Evolutionary conservation across 2,888 invertebrate genomes (phyloP).

Genomic region (Corbicula japonica): DNA sequence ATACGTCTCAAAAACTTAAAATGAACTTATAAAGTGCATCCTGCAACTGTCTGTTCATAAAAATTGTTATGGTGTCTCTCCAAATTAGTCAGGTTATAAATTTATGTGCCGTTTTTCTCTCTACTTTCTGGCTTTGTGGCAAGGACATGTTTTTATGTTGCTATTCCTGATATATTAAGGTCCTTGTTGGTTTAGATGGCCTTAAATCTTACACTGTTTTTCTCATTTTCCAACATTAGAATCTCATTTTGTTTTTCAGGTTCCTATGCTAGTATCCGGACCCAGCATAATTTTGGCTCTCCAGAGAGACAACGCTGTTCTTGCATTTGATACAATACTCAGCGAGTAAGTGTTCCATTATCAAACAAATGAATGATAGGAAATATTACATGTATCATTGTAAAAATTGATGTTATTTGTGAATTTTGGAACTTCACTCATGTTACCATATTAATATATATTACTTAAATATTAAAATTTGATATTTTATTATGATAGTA

Average conservation of each 20-base stretch:
- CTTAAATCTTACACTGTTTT: no score
- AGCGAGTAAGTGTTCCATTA: conserved; percentile 73
- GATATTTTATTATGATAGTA: background rate
- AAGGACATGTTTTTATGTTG: no score
- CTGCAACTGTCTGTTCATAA: no score
- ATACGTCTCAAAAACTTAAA: background rate
- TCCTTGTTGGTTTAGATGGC: no score
- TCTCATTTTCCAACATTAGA: no score
- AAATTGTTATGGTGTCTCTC: no score
- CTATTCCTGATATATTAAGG: no score
- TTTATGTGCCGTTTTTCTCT: no score
- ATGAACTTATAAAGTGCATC: no score
- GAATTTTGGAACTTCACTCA: background rate
- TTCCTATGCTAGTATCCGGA: conserved; percentile 77
- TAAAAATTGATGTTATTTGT: background rate
- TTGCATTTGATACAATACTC: conserved; percentile 80
- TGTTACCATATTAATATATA: background rate
- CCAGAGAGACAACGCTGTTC: conserved; percentile 83
- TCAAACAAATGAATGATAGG: background rate
- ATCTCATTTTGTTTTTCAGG: conserved; percentile 69
- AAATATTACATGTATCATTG: background rate
- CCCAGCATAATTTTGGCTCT: conserved; percentile 81
- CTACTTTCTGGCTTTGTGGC: no score
- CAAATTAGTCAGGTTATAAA: no score
- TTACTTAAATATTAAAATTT: background rate